Evolutionary conservation across 1,140 invertebrate genomes (phyloP), one percentile per base, ranked within the genome.

Genomic region (Piezodorus guildinii): DNA sequence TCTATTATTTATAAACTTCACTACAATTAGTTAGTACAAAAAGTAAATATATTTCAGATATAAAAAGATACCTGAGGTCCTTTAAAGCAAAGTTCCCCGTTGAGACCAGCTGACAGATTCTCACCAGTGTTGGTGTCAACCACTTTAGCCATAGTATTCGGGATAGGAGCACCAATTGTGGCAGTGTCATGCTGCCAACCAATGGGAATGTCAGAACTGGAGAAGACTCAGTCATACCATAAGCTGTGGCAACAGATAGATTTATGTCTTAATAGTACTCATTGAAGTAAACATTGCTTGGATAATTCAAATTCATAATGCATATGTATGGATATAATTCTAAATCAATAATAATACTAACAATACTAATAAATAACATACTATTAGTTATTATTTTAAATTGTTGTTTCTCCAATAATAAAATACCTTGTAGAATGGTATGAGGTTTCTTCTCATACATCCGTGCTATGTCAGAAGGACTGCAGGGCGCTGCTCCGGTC

Each of bases 221-320:
- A 6, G 82, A 80, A 59, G 79, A 80, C 72, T 85, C 83, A 1
- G 84, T 85, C 82, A 85, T 84, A 34, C 84, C 83, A 72, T 83
- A 85, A 45, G 83, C 83, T 85, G 6, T 6, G 9, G 34, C 6
- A 10, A 39, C 12, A n/a, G n/a, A n/a, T n/a, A n/a, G n/a, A n/a
- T n/a, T n/a, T n/a, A n/a, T n/a, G n/a, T n/a, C n/a, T n/a, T n/a
- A n/a, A n/a, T n/a, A n/a, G n/a, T n/a, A n/a, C n/a, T n/a, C n/a
- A n/a, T n/a, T n/a, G n/a, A n/a, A n/a, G n/a, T n/a, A n/a, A n/a
- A n/a, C 27, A 30, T 30, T 30, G 3, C 27, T 30, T 30, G 8
- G 27, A 30, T 30, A 30, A 30, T 30, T n/a, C n/a, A n/a, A n/a
- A n/a, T n/a, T n/a, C n/a, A n/a, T n/a, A n/a, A n/a, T n/a, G n/a